Conservation (phyloP, 2,888 invertebrate species). For the Charanyca ferruginea region DNA sequence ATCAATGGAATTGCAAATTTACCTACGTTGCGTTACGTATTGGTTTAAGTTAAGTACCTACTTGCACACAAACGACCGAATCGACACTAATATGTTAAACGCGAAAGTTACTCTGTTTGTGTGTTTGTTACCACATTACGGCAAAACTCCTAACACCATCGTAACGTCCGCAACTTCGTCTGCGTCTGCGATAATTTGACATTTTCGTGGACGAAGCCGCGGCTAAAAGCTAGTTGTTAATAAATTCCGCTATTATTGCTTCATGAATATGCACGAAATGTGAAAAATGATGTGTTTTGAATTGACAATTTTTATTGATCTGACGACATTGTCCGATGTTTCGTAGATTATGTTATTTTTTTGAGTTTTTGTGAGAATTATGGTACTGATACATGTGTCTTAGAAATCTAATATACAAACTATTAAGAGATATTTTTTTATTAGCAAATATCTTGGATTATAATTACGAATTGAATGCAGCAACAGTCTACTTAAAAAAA, state of each 20-base stretch:
- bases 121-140: too few relatives aligned
- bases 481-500: too few relatives aligned
- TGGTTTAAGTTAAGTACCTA: not conserved
- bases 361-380: too few relatives aligned
- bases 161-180: too few relatives aligned
- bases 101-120: too few relatives aligned
- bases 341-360: not conserved
- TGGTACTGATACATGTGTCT: too few relatives aligned
- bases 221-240: not conserved
- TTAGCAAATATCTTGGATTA: too few relatives aligned
- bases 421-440: too few relatives aligned
- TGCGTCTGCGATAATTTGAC: too few relatives aligned
- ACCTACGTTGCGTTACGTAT: conserved; percentile 1
- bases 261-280: conserved; percentile 1
- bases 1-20: not conserved
- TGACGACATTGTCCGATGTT: not conserved
- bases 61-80: conserved; percentile 1
- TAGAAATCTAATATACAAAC: too few relatives aligned
- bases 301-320: conserved; percentile 3
- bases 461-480: too few relatives aligned
- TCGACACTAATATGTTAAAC: not conserved
- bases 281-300: conserved; percentile 11
- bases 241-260: conserved; percentile 10
- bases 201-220: not conserved
- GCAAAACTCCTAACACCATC: too few relatives aligned